Evolutionary conservation across 2,888 invertebrate species (phyloP).

Genomic region (Bibio marci): DNA sequence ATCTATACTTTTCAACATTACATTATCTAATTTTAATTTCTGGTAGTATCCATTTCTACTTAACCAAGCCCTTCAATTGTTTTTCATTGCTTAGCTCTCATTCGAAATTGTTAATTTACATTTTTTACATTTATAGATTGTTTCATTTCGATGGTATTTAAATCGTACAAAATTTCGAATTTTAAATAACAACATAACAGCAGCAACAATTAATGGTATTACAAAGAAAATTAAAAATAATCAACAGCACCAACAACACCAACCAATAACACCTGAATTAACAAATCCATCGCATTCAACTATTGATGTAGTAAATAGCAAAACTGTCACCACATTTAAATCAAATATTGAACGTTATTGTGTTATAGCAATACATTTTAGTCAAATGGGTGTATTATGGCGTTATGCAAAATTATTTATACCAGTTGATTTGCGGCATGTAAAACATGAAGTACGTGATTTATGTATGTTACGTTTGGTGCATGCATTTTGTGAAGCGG

Average conservation of each 20-base stretch:
- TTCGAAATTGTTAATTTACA: no score
- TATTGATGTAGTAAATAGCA: no score
- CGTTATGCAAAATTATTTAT: conserved; percentile 71
- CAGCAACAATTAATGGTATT: conserved; percentile 20
- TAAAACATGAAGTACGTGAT: conserved; percentile 66
- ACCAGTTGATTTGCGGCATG: conserved; percentile 63
- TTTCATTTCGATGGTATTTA: conserved; percentile 61
- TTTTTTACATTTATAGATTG: conserved; percentile 33
- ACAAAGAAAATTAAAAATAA: conserved; percentile 14
- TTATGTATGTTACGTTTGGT: conserved; percentile 62
- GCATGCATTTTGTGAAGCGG: conserved; percentile 77
- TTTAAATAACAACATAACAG: not conserved
- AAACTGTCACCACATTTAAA: no score
- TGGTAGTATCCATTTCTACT: no score
- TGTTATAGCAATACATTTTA: conserved; percentile 43
- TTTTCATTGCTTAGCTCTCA: no score
- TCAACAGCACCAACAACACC: conserved; percentile 16
- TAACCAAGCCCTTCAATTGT: no score
- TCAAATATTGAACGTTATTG: conserved; percentile 15
- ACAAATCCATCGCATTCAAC: conserved; percentile 3
- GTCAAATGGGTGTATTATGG: conserved; percentile 59
- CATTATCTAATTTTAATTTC: no score
- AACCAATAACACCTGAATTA: conserved; percentile 26
- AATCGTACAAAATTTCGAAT: conserved; percentile 24
- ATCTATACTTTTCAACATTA: no score